Evolutionary conservation across 2,113 vertebrate genomes (phyloP).

Genomic region (Prinia subflava): DNA sequence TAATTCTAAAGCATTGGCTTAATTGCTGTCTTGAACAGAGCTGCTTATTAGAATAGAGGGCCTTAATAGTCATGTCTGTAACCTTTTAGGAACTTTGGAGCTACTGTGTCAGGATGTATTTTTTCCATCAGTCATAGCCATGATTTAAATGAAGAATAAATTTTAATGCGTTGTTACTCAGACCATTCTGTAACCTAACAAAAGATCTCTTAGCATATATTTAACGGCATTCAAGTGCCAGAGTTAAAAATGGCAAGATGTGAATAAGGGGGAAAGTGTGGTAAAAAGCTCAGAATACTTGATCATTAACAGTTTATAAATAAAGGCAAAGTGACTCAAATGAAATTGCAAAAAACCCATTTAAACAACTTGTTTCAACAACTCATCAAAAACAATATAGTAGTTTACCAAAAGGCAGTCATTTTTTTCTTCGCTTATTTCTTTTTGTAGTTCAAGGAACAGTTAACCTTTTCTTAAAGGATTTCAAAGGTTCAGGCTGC

Average conservation of each 20-base stretch:
- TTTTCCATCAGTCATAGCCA: slow-evolving; percentile 3
- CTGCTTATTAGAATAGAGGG: neutral
- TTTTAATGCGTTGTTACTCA: neutral
- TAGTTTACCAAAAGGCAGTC: neutral
- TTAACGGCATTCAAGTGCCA: neutral
- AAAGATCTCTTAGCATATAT: neutral
- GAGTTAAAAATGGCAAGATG: neutral
- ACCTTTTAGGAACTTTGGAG: neutral
- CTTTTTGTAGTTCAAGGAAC: neutral
- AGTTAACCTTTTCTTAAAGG: neutral
- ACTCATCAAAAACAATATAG: neutral
- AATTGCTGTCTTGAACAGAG: neutral
- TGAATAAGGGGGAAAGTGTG: neutral
- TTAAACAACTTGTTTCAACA: neutral
- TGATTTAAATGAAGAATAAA: slow-evolving; percentile 21
- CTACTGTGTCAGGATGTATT: neutral
- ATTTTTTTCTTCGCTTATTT: neutral
- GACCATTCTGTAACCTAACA: neutral
- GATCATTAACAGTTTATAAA: neutral
- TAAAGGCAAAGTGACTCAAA: neutral
- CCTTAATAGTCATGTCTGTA: neutral
- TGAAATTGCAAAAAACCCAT: neutral
- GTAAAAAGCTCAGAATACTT: neutral
- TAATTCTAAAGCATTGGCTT: slow-evolving; percentile 6
- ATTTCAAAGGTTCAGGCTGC: neutral